A percentile compares a stretch with the other conserved stretches of the same genome.
Conservation (phyloP, 30 jellyfish, hydroid and myxozoan genomes). For the Aurelia aurita region DNA sequence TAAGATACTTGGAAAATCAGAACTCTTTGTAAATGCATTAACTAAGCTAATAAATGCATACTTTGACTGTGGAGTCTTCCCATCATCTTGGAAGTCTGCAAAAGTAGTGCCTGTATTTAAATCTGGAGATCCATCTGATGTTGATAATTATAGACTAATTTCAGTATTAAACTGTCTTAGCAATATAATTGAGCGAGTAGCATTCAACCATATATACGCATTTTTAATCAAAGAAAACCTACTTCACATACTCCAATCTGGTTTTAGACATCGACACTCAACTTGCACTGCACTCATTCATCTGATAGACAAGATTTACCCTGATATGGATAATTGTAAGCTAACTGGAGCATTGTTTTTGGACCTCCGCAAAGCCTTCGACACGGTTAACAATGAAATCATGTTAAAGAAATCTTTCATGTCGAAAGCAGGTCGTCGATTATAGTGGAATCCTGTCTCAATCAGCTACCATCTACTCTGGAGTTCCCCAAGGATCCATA, state of each 20-base stretch:
- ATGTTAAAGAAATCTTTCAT: neutral
- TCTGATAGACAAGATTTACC: neutral
- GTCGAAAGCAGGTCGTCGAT: too few species aligned
- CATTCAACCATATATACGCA: conserved; percentile 7
- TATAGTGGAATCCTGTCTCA: too few species aligned
- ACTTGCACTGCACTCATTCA: conserved; percentile 22
- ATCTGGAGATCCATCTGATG: conserved; percentile 11
- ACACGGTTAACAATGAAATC: too few species aligned
- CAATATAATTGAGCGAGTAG: conserved; percentile 15
- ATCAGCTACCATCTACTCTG: too few species aligned
- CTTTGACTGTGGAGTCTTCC: conserved; percentile 26
- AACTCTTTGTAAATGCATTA: conserved; percentile 3
- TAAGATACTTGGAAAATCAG: too few species aligned
- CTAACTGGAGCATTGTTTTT: conserved; percentile 13
- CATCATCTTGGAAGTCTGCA: conserved; percentile 28
- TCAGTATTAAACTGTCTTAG: conserved; percentile 12
- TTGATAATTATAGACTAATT: conserved; percentile 9
- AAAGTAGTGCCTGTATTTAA: conserved; percentile 3
- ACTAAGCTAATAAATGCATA: conserved; percentile 4
- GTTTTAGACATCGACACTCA: conserved; percentile 7
- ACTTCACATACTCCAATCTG: conserved; percentile 11
- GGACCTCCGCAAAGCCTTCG: conserved; percentile 16
- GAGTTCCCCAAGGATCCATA: too few species aligned
- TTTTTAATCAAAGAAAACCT: neutral
- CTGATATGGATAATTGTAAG: conserved; percentile 9